A percentile compares a stretch with the other conserved stretches of the same genome.
These are phyloP conservation scores for Salvelinus fontinalis DNA, from an alignment of 2,113 vertebrate species.

Conservation along the genomic window DNA sequence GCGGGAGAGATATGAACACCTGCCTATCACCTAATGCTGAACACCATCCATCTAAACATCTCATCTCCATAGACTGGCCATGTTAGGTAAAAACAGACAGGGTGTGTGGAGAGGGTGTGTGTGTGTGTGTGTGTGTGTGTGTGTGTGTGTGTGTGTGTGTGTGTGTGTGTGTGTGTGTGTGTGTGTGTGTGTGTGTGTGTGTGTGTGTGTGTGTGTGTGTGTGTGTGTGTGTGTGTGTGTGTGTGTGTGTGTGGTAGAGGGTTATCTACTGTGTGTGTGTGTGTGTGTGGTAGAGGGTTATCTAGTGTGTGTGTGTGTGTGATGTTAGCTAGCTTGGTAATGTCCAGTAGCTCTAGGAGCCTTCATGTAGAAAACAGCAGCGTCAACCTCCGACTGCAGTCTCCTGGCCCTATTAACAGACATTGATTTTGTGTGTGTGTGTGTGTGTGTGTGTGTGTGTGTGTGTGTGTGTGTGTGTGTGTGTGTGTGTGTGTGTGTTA, in stretches of 20 bases:
- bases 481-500: slow-evolving; percentile 7
- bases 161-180: not conserved
- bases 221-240: no score
- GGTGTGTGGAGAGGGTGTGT: no score
- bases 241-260: not conserved
- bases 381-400: not conserved
- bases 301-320: not conserved
- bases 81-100: no score
- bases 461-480: slow-evolving; percentile 12
- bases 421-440: slow-evolving; percentile 20
- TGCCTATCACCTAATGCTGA: no score
- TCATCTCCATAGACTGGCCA: no score
- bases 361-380: not conserved
- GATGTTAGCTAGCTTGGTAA: not conserved
- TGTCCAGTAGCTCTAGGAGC: not conserved
- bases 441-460: slow-evolving; percentile 38
- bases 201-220: no score
- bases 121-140: not conserved
- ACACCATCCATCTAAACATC: no score
- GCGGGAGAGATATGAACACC: no score
- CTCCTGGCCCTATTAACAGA: not conserved
- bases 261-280: no score
- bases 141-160: no score
- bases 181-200: not conserved
- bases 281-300: not conserved